Percentiles rank a stretch among this genome's conserved stretches.
Evolutionary conservation across 2,113 vertebrate species (phyloP).

Genomic region (Bostrychus sinensis): DNA sequence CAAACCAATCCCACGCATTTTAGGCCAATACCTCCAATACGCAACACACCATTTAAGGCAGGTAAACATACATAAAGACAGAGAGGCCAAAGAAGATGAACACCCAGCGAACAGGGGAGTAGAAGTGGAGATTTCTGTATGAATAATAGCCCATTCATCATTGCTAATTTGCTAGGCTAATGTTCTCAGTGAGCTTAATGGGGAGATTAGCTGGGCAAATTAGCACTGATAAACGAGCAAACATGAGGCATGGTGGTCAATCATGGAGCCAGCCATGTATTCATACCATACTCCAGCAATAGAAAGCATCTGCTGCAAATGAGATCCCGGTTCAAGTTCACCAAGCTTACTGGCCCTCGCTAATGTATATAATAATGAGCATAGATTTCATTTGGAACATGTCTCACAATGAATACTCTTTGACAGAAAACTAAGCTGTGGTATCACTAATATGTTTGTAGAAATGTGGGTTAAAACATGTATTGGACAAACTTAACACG

Average conservation of each 20-base stretch:
- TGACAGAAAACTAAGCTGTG: neutral
- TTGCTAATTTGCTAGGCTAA: conserved; percentile 72
- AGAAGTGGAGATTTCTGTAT: conserved; percentile 47
- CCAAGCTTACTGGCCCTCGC: conserved; percentile 18
- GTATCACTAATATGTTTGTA: neutral
- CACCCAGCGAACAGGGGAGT: neutral
- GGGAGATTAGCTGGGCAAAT: conserved; percentile 70
- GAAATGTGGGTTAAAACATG: no score
- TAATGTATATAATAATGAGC: conserved; percentile 20
- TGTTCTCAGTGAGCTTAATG: conserved; percentile 70
- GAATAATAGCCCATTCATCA: conserved; percentile 72
- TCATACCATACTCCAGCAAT: conserved; percentile 34
- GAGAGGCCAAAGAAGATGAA: conserved; percentile 16
- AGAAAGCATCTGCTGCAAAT: conserved; percentile 55
- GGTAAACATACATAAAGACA: neutral
- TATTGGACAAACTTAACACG: neutral
- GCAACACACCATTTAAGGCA: neutral
- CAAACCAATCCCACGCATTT: neutral
- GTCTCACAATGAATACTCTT: conserved; percentile 9
- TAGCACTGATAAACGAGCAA: conserved; percentile 73
- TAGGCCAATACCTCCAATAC: neutral
- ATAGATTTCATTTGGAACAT: neutral
- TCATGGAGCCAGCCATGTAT: conserved; percentile 48
- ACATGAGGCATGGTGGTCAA: conserved; percentile 62
- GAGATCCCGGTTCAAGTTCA: conserved; percentile 44